Evolutionary conservation across 2,888 invertebrate species (phyloP).

Genomic region (Troilus luridus): DNA sequence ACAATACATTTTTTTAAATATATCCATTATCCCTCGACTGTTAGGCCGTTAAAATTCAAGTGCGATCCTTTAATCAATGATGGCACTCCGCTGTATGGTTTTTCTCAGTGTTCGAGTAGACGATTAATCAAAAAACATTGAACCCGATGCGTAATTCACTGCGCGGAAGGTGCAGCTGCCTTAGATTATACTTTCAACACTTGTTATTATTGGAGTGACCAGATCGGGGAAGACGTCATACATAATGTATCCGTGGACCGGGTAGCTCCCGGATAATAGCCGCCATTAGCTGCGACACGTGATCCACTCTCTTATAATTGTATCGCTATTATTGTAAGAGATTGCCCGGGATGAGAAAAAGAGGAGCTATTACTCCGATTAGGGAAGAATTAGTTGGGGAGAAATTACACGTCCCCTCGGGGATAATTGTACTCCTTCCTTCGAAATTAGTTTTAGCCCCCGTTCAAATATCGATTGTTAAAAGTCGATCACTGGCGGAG

Average conservation of each 20-base stretch:
- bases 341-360: constrained; percentile 42
- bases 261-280: constrained; percentile 51
- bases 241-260: constrained; percentile 20
- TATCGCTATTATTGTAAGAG: constrained; percentile 56
- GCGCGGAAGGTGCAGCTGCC: constrained; percentile 29
- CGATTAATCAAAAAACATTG: not conserved
- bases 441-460: constrained; percentile 23
- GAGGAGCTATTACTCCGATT: constrained; percentile 50
- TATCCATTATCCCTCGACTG: too few species aligned
- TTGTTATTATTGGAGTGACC: constrained; percentile 40
- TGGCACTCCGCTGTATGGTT: not conserved
- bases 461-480: constrained; percentile 33
- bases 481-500: not conserved
- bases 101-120: not conserved
- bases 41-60: not conserved
- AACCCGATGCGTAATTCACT: constrained; percentile 17
- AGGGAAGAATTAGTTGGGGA: constrained; percentile 54
- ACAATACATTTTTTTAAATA: too few species aligned
- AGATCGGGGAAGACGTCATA: constrained; percentile 33
- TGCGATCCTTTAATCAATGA: not conserved
- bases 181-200: constrained; percentile 47
- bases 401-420: constrained; percentile 45
- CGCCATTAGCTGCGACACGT: constrained; percentile 51
- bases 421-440: constrained; percentile 1
- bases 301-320: constrained; percentile 53